Percentiles rank a stretch among this genome's conserved stretches.
Conservation (phyloP, 2,888 invertebrate species). For the Vandiemenella viatica region DNA sequence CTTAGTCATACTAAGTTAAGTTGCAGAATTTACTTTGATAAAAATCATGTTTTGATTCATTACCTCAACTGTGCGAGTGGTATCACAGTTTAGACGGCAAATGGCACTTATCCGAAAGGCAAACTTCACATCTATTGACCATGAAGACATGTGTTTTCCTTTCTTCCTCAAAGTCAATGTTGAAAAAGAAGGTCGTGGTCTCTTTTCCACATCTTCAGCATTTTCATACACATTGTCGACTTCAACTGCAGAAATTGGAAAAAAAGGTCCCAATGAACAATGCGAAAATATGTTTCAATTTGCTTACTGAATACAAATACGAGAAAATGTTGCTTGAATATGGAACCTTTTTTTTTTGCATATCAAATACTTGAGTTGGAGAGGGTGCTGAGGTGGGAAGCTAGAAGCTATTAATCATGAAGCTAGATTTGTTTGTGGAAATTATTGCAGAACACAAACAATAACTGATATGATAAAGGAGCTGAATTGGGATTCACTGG, state of each 20-base stretch:
- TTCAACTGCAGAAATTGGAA: slow-evolving; percentile 28
- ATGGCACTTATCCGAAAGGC: slow-evolving; percentile 53
- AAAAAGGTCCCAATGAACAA: too few relatives aligned
- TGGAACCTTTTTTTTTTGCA: not conserved
- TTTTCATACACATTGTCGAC: slow-evolving; percentile 37
- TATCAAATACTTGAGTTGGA: too few relatives aligned
- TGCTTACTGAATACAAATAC: not conserved
- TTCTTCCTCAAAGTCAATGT: slow-evolving; percentile 53
- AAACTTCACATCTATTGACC: slow-evolving; percentile 54
- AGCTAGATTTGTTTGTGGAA: too few relatives aligned
- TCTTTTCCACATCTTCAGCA: slow-evolving; percentile 34
- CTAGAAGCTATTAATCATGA: too few relatives aligned
- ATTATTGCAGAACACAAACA: too few relatives aligned
- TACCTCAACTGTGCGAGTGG: slow-evolving; percentile 54
- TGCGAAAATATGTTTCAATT: too few relatives aligned
- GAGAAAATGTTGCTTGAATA: not conserved
- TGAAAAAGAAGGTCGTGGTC: slow-evolving; percentile 38
- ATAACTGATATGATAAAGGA: too few relatives aligned
- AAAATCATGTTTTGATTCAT: slow-evolving; percentile 12
- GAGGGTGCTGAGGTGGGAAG: too few relatives aligned
- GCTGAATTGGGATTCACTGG: too few relatives aligned
- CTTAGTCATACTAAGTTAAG: too few relatives aligned
- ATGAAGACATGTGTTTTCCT: slow-evolving; percentile 49
- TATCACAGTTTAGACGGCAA: slow-evolving; percentile 64
- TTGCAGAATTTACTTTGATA: too few relatives aligned